Percentiles rank a stretch among this genome's conserved stretches.
These are phyloP conservation scores for Mya arenaria DNA, from an alignment of 1,140 invertebrate genomes.

Conservation along the genomic window DNA sequence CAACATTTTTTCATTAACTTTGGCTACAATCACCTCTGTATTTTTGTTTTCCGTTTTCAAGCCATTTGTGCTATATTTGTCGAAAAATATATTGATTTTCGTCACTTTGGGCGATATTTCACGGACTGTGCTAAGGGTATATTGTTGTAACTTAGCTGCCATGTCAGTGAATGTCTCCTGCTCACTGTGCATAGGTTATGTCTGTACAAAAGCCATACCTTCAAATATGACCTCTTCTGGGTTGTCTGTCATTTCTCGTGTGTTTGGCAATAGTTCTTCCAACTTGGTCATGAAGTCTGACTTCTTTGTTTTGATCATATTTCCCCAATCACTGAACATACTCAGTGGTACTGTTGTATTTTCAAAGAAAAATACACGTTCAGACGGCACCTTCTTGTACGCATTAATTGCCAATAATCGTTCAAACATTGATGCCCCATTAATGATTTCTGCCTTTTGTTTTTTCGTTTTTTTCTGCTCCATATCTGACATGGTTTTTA, in stretches of 20 bases:
- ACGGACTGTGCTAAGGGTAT: background rate
- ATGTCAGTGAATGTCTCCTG: background rate
- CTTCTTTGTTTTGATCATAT: background rate
- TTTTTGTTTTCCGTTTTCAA: background rate
- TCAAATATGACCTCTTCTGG: background rate
- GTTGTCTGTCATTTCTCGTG: background rate
- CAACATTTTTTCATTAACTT: background rate
- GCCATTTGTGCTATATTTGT: background rate
- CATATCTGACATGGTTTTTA: no score
- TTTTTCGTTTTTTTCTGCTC: no score
- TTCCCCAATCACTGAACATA: background rate
- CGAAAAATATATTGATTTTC: no score
- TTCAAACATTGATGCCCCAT: no score
- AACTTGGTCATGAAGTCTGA: background rate
- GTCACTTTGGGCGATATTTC: no score
- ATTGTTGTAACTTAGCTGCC: background rate
- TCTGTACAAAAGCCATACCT: background rate
- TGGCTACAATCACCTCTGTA: background rate
- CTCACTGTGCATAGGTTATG: background rate
- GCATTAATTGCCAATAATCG: background rate
- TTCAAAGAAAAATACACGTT: background rate
- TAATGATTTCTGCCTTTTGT: background rate
- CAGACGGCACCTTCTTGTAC: background rate
- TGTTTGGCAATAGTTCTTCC: background rate
- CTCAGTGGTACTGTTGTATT: no score